Evolutionary conservation across 2,113 vertebrate genomes (phyloP), one percentile per base, ranked within the genome.

Genomic region (Myiagra hebetior): DNA sequence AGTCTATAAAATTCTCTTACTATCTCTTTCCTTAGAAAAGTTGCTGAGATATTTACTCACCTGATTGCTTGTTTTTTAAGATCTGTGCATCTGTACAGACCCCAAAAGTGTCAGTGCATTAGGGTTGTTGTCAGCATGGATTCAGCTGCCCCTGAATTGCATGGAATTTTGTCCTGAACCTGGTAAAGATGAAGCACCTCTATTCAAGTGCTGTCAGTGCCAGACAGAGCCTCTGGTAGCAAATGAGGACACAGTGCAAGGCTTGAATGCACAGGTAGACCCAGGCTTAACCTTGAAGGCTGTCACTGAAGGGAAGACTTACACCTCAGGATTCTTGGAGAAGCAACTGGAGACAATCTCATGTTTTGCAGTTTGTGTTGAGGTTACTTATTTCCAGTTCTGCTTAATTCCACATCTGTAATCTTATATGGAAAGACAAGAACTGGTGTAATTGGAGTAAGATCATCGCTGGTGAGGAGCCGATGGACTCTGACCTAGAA

Each of bases 1-100:
- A 67, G 28, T 46, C 2, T 10, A 39, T 47, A 10, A 86, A 59
- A 20, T 26, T 65, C 47, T 64, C 11, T 60, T 76, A 10, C n/a
- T 4, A 26, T 39, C 22, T 85, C 39, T 69, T 85, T 41, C 20
- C 26, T 56, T 14, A 46, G 11, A 27, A 52, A 68, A 44, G n/a
- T 30, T 76, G 11, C 22, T 7, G 63, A 60, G 56, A 17, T 21
- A 13, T 21, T 50, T 68, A 1, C 26, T 79, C 53, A 28, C 11
- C 31, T 30, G 15, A 9, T 18, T 21, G 6, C 9, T 85, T 85
- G 9, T 3, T 64, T 73, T 75, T 63, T 33, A 24, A 69, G 39
- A 19, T 23, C 47, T 3, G 2, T 27, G 5, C 0, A 0, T 62
- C 55, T 57, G 23, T 22, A 11, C 14, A 56, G 30, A 73, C 15